Percentiles rank a stretch among this genome's conserved stretches.
phyloP scores from a whole-genome alignment of 2,113 vertebrate genomes.

The Erythrolamprus reginae region DNA sequence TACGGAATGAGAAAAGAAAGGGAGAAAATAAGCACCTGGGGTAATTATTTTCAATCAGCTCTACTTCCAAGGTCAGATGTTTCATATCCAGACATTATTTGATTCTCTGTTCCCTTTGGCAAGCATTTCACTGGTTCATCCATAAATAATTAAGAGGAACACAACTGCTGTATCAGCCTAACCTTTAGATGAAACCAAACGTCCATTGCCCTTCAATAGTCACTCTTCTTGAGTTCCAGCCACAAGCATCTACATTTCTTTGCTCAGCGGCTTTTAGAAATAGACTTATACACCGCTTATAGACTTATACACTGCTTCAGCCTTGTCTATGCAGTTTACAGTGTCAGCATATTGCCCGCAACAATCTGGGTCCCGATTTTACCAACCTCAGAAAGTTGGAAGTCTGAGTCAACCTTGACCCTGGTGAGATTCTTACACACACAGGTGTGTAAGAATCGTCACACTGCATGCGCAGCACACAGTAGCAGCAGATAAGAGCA shows the following conservation, averaged over 20 bases:
- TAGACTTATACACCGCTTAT: too few species aligned
- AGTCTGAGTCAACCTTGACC: too few species aligned
- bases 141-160: slow-evolving; percentile 69
- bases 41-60: slow-evolving; percentile 73
- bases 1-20: background rate
- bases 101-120: slow-evolving; percentile 65
- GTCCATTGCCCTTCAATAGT: slow-evolving; percentile 44
- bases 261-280: background rate
- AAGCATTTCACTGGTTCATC: slow-evolving; percentile 62
- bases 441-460: too few species aligned
- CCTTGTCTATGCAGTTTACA: too few species aligned
- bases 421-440: too few species aligned
- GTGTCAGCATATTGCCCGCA: too few species aligned
- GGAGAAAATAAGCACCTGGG: slow-evolving; percentile 28
- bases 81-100: slow-evolving; percentile 68
- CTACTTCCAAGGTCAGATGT: slow-evolving; percentile 72
- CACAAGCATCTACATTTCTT: background rate
- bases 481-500: too few species aligned
- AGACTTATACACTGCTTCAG: too few species aligned
- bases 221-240: slow-evolving; percentile 33
- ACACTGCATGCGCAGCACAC: too few species aligned
- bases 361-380: too few species aligned
- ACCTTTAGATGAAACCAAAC: slow-evolving; percentile 53
- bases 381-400: too few species aligned
- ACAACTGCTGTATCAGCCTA: slow-evolving; percentile 63